Conservation (phyloP, 2,888 invertebrate species). For the Hermaeophaga mercurialis region DNA sequence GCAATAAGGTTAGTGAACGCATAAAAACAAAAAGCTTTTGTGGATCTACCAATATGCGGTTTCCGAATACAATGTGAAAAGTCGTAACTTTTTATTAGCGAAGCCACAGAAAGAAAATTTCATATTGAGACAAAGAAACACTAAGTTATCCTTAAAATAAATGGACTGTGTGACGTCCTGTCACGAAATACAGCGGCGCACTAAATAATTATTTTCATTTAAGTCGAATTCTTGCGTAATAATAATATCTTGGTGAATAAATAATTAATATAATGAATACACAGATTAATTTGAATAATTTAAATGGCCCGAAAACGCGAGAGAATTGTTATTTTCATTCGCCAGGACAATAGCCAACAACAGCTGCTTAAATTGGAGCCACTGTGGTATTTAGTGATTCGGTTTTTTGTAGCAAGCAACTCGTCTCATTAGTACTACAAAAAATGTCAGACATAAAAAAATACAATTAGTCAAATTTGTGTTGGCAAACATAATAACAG, state of each 20-base stretch:
- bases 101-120: background rate
- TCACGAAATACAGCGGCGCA: background rate
- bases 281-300: background rate
- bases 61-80: constrained; percentile 1
- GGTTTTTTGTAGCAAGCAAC: no score
- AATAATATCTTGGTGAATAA: no score
- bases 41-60: background rate
- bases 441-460: background rate
- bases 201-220: no score
- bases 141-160: background rate
- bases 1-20: background rate
- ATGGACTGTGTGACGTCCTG: background rate
- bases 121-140: constrained; percentile 11
- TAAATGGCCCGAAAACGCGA: background rate
- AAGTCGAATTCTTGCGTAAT: no score
- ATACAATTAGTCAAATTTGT: background rate
- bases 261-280: no score
- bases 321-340: background rate
- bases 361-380: background rate
- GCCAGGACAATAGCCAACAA: background rate
- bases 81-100: constrained; percentile 9
- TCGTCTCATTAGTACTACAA: background rate
- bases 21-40: background rate
- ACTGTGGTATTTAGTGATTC: no score
- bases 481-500: background rate